A percentile compares a stretch with the other conserved stretches of the same genome.
Conservation (phyloP, 2,888 invertebrate species). For the Hypena proboscidalis region DNA sequence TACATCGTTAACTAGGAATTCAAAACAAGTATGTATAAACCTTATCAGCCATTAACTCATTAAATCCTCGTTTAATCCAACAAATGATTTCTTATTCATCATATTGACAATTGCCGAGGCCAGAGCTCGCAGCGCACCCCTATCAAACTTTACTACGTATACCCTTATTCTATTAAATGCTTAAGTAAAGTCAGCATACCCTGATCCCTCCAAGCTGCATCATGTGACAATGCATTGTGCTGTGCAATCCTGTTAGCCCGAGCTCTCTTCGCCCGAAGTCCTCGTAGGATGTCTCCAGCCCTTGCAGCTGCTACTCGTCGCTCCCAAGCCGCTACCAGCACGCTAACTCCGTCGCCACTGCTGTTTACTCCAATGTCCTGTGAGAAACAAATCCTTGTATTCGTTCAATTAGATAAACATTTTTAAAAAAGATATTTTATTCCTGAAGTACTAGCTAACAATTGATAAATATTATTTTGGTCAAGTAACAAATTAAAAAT, state of each 20-base stretch:
- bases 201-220: slow-evolving; percentile 88
- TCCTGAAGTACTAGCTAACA: too few relatives aligned
- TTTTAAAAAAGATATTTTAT: too few relatives aligned
- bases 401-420: too few relatives aligned
- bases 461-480: too few relatives aligned
- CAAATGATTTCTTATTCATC: too few relatives aligned
- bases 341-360: slow-evolving; percentile 80
- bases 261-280: slow-evolving; percentile 85
- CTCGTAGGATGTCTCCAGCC: slow-evolving; percentile 87
- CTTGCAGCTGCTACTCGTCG: slow-evolving; percentile 87
- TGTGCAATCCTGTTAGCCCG: slow-evolving; percentile 84
- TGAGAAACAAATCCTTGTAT: neutral
- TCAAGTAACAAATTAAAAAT: too few relatives aligned
- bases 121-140: too few relatives aligned
- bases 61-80: too few relatives aligned
- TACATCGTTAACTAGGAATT: too few relatives aligned
- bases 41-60: too few relatives aligned
- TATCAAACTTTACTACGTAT: neutral
- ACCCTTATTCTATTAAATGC: neutral
- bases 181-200: slow-evolving; percentile 61
- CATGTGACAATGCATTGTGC: slow-evolving; percentile 68
- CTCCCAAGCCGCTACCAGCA: slow-evolving; percentile 89
- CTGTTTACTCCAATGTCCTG: slow-evolving; percentile 65
- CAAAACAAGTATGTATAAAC: too few relatives aligned
- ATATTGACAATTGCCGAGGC: too few relatives aligned